Evolutionary conservation across 2,113 vertebrate genomes (phyloP).

Genomic region (Zingel zingel): DNA sequence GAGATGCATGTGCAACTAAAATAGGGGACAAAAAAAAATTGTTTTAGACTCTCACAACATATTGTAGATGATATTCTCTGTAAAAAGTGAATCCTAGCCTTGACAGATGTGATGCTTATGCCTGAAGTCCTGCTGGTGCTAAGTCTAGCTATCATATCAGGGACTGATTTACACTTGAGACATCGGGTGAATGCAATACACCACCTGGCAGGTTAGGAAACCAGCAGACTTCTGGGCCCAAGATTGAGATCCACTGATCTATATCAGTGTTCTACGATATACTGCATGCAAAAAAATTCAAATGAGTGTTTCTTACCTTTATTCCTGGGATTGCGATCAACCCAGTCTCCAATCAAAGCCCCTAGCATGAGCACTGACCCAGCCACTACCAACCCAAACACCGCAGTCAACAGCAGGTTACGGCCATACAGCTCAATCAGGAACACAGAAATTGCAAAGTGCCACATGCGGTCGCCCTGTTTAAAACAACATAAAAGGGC

Average conservation of each 20-base stretch:
- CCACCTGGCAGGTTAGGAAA: conserved; percentile 29
- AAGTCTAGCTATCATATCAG: conserved; percentile 44
- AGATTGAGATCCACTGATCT: conserved; percentile 46
- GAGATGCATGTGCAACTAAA: conserved; percentile 82
- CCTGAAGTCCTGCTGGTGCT: conserved; percentile 22
- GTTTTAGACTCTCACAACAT: conserved; percentile 43
- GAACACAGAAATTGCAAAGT: conserved; percentile 87
- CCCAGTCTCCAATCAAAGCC: conserved; percentile 87
- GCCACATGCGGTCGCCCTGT: conserved; percentile 86
- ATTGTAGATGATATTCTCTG: neutral
- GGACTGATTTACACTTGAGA: conserved; percentile 45
- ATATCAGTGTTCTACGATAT: neutral
- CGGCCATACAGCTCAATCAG: conserved; percentile 83
- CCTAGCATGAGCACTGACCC: conserved; percentile 85
- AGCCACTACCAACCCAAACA: conserved; percentile 85
- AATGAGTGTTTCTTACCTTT: conserved; percentile 74
- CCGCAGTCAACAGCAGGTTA: conserved; percentile 81
- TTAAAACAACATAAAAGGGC: conserved; percentile 33
- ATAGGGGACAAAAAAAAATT: conserved; percentile 43
- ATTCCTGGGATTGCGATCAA: conserved; percentile 87
- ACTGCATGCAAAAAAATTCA: conserved; percentile 10
- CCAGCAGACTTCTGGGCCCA: conserved; percentile 27
- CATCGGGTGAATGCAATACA: conserved; percentile 42
- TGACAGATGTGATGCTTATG: conserved; percentile 32
- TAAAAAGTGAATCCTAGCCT: neutral